phyloP scores from a whole-genome alignment of 2,797 vertebrate species.

The Macropodus opercularis region DNA sequence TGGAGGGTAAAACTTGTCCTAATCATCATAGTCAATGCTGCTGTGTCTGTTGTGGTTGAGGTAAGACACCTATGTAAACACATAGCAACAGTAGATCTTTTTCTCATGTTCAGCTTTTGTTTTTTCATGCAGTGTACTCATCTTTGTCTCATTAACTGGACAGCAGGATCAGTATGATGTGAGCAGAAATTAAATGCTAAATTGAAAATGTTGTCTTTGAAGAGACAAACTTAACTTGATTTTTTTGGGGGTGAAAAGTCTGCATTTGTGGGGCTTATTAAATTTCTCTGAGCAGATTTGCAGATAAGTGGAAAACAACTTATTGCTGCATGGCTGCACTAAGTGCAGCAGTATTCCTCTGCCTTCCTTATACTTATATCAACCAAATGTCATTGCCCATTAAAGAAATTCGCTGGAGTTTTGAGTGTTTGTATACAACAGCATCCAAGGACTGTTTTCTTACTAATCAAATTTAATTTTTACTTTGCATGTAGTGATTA shows the following conservation, averaged over 20 bases:
- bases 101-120: slow-evolving; percentile 54
- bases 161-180: slow-evolving; percentile 33
- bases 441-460: slow-evolving; percentile 7
- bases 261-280: background rate
- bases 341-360: slow-evolving; percentile 32
- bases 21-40: slow-evolving; percentile 86
- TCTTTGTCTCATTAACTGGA: slow-evolving; percentile 56
- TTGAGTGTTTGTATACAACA: slow-evolving; percentile 15
- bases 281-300: slow-evolving; percentile 16
- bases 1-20: slow-evolving; percentile 89
- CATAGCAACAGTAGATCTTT: slow-evolving; percentile 23
- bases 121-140: slow-evolving; percentile 72
- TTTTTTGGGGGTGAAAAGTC: background rate
- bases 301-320: background rate
- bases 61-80: slow-evolving; percentile 79
- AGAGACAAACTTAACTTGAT: background rate
- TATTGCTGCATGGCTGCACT: slow-evolving; percentile 9
- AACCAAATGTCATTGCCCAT: slow-evolving; percentile 12
- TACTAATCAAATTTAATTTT: slow-evolving; percentile 37
- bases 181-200: slow-evolving; percentile 18
- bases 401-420: background rate
- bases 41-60: slow-evolving; percentile 87
- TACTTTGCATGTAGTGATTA: slow-evolving; percentile 53
- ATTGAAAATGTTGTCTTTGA: slow-evolving; percentile 14
- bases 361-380: slow-evolving; percentile 44